These are phyloP conservation scores for Lasioglossum albipes DNA, from an alignment of 1,140 invertebrate species.

Conservation along the genomic window DNA sequence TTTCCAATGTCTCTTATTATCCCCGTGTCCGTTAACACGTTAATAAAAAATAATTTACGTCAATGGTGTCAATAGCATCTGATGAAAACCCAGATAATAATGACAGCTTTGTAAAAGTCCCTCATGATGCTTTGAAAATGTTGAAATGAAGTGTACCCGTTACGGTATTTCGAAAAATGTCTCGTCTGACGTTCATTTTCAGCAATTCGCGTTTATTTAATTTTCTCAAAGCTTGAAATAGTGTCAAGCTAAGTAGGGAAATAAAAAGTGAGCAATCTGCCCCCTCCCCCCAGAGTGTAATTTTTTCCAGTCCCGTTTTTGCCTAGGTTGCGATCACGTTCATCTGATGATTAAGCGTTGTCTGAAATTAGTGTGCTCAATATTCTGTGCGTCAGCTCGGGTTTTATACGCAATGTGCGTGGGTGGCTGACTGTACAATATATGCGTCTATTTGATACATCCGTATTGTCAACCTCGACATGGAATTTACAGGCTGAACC, in stretches of 20 bases:
- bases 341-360: conserved; percentile 6
- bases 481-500: background rate
- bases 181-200: too few species aligned
- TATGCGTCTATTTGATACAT: background rate
- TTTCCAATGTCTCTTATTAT: too few species aligned
- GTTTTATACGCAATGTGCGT: conserved; percentile 3
- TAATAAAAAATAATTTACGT: too few species aligned
- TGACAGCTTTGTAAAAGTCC: too few species aligned
- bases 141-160: too few species aligned
- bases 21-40: too few species aligned
- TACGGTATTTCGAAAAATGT: too few species aligned
- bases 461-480: conserved; percentile 4
- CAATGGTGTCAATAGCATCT: too few species aligned
- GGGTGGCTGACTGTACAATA: background rate
- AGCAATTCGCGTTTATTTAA: background rate
- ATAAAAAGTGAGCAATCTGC: background rate
- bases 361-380: conserved; percentile 16
- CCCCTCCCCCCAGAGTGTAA: background rate
- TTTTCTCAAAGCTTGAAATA: background rate
- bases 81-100: too few species aligned
- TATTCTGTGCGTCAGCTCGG: conserved; percentile 18
- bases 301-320: background rate
- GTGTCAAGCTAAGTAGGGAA: background rate
- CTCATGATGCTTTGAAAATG: too few species aligned
- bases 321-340: background rate